Conservation (phyloP, 2,113 vertebrate genomes). For the Hystrix brachyura region DNA sequence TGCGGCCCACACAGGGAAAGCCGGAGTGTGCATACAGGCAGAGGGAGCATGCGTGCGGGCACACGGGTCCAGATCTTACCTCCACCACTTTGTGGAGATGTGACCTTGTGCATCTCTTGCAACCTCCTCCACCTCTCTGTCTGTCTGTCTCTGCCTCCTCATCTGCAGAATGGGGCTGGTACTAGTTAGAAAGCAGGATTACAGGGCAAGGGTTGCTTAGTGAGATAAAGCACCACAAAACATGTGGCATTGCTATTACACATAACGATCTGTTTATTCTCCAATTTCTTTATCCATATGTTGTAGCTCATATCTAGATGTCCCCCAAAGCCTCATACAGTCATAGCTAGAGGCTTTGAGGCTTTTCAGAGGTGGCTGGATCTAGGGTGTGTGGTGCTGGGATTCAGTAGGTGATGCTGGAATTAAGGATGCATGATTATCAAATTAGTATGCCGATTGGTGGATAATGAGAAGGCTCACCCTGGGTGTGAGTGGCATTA, state of each 20-base stretch:
- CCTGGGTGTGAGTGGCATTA: background rate
- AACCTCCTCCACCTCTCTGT: background rate
- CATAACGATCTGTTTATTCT: background rate
- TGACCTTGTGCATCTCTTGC: background rate
- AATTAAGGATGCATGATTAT: background rate
- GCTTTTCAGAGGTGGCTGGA: background rate
- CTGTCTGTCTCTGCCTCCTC: background rate
- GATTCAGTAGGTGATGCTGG: background rate
- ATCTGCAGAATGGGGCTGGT: background rate
- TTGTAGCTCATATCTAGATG: background rate
- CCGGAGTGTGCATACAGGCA: background rate
- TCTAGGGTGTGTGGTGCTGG: background rate
- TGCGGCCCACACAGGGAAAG: background rate
- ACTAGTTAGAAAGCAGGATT: too few relatives aligned
- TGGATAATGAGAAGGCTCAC: background rate
- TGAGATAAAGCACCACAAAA: background rate
- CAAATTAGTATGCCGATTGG: background rate
- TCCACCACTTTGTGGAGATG: too few relatives aligned
- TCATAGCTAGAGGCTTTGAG: background rate
- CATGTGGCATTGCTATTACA: fast-evolving
- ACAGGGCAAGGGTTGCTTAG: fast-evolving
- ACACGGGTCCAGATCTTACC: background rate
- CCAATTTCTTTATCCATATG: background rate
- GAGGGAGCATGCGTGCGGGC: background rate
- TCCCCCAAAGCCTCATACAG: background rate